These are phyloP conservation scores for Epinephelus lanceolatus DNA, from an alignment of 2,113 vertebrate genomes.

Conservation along the genomic window DNA sequence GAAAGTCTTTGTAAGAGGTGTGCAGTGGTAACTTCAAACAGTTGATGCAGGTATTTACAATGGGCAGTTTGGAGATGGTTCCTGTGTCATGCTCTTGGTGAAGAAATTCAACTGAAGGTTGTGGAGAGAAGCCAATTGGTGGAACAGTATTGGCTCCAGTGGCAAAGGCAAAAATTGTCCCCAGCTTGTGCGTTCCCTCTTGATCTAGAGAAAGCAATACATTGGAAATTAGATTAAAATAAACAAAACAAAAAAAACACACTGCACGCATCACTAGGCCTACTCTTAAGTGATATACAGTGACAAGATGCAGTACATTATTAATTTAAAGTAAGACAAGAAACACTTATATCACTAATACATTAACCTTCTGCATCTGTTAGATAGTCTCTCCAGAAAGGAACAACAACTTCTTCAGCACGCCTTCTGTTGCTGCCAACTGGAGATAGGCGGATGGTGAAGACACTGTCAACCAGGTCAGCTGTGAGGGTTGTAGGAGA, in stretches of 20 bases:
- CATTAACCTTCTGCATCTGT: constrained; percentile 16
- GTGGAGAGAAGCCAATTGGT: constrained; percentile 28
- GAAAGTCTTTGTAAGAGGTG: not conserved
- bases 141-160: constrained; percentile 3
- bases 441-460: not conserved
- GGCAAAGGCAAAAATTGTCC: not conserved
- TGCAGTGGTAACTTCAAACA: not conserved
- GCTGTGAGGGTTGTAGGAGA: constrained; percentile 1
- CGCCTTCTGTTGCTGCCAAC: not conserved
- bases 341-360: not conserved
- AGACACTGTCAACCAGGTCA: not conserved
- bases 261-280: no score
- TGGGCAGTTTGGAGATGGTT: not conserved
- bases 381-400: constrained; percentile 1
- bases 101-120: constrained; percentile 9
- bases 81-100: not conserved
- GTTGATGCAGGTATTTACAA: constrained; percentile 7
- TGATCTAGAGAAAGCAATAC: not conserved
- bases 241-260: no score
- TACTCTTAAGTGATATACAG: no score
- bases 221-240: not conserved
- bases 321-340: not conserved
- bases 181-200: not conserved
- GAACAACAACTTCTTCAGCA: not conserved
- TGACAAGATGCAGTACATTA: no score